phyloP scores from a whole-genome alignment of 2,797 vertebrate species.

The Lophura swinhoii region DNA sequence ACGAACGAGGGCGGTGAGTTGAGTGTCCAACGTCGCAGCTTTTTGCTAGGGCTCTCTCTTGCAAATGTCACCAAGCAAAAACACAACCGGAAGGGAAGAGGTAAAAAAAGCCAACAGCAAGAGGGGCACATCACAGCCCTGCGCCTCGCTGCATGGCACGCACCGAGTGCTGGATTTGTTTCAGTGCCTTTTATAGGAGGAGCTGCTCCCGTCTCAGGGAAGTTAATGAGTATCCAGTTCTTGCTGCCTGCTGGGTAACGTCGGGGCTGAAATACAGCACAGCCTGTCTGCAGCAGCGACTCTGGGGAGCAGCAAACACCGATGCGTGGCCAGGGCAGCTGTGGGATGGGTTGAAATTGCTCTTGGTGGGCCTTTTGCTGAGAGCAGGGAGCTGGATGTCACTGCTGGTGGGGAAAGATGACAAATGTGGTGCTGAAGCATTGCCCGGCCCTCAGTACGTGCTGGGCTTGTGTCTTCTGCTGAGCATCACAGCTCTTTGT shows the following conservation, averaged over 20 bases:
- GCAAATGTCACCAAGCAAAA: constrained; percentile 60
- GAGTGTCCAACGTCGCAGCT: constrained; percentile 5
- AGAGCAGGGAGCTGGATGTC: constrained; percentile 1
- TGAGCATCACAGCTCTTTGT: not conserved
- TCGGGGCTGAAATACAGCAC: constrained; percentile 74
- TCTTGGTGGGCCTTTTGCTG: not conserved
- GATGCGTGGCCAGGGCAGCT: not conserved
- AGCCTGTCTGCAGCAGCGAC: constrained; percentile 44
- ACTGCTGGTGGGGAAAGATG: not conserved
- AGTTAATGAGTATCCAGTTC: constrained; percentile 71
- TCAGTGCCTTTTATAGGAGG: constrained; percentile 73
- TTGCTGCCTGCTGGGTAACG: constrained; percentile 72
- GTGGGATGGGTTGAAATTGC: constrained; percentile 11
- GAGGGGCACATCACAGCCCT: constrained; percentile 60
- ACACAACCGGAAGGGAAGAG: constrained; percentile 37
- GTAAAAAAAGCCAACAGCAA: constrained; percentile 25
- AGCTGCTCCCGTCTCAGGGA: constrained; percentile 65
- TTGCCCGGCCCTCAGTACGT: not conserved
- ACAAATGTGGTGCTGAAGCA: not conserved
- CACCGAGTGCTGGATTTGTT: constrained; percentile 45
- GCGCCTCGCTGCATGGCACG: constrained; percentile 57
- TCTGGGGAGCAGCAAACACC: constrained; percentile 47
- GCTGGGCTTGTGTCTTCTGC: accelerated
- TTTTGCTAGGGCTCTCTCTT: constrained; percentile 52
- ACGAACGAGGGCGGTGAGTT: constrained; percentile 21